These are phyloP conservation scores for Alosa sapidissima DNA, from an alignment of 2,797 vertebrate species.

Conservation along the genomic window DNA sequence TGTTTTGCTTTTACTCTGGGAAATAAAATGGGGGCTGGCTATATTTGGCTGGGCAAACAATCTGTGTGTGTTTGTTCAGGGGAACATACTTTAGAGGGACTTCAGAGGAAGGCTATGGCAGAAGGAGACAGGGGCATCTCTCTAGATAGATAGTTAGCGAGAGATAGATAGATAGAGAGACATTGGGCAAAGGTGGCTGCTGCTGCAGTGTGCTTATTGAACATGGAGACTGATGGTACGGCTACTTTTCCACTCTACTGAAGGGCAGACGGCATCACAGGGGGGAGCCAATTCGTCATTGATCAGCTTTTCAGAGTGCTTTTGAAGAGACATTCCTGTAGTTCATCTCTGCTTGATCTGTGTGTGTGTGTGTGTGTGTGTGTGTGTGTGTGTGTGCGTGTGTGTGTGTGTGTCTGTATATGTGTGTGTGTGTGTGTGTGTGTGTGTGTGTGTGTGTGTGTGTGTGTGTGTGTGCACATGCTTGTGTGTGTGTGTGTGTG, in stretches of 20 bases:
- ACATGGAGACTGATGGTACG: not conserved
- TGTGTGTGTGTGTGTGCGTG: not conserved
- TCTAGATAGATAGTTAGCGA: not conserved
- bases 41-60: not conserved
- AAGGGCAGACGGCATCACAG: not conserved
- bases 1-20: not conserved
- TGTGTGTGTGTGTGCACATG: not conserved
- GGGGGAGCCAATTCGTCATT: not conserved
- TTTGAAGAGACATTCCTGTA: constrained; percentile 9
- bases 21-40: not conserved
- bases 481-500: constrained; percentile 1
- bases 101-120: not conserved
- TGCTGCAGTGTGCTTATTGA: not conserved
- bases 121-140: not conserved
- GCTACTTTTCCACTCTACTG: not conserved
- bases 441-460: not conserved
- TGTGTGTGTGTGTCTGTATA: not conserved
- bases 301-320: constrained; percentile 15
- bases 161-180: no score
- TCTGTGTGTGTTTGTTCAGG: not conserved
- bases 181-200: no score
- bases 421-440: not conserved
- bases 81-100: not conserved
- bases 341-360: constrained; percentile 8
- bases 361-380: not conserved